Evolutionary conservation across 2,888 invertebrate species (phyloP).

Genomic region (Euplagia quadripunctaria): DNA sequence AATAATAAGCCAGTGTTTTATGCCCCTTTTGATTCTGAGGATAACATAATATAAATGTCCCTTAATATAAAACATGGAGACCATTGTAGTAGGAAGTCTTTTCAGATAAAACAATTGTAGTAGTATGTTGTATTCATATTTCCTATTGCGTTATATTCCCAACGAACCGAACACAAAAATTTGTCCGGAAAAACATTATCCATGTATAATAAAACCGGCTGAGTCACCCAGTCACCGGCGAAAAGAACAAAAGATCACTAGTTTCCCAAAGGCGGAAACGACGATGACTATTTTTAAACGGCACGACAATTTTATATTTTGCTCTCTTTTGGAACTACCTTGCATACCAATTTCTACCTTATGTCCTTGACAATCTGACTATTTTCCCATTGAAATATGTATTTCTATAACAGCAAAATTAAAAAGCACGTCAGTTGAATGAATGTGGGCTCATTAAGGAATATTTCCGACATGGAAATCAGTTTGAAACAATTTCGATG

Average conservation of each 20-base stretch:
- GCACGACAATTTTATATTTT: conserved; percentile 69
- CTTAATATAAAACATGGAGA: not conserved
- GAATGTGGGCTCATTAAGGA: conserved; percentile 72
- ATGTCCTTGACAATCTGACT: conserved; percentile 50
- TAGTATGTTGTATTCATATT: not conserved
- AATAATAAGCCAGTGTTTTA: too few species aligned
- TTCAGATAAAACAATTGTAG: not conserved
- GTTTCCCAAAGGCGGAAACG: conserved; percentile 82
- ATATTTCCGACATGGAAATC: conserved; percentile 73
- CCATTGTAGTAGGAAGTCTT: not conserved
- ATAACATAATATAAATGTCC: not conserved
- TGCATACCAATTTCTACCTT: conserved; percentile 69
- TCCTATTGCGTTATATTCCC: not conserved
- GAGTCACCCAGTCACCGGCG: conserved; percentile 58
- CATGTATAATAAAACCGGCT: conserved; percentile 57
- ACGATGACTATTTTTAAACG: conserved; percentile 79
- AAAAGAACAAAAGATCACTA: conserved; percentile 77
- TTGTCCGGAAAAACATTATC: conserved; percentile 46
- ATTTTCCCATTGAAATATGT: conserved; percentile 25
- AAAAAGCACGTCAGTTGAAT: conserved; percentile 52
- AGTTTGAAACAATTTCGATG: conserved; percentile 62
- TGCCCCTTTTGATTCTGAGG: too few species aligned
- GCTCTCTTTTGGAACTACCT: conserved; percentile 51
- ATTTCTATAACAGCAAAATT: conserved; percentile 39
- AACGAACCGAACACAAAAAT: conserved; percentile 29